These are phyloP conservation scores for Drosophila hamatofila DNA, from an alignment of 2,888 invertebrate genomes.

Conservation along the genomic window DNA sequence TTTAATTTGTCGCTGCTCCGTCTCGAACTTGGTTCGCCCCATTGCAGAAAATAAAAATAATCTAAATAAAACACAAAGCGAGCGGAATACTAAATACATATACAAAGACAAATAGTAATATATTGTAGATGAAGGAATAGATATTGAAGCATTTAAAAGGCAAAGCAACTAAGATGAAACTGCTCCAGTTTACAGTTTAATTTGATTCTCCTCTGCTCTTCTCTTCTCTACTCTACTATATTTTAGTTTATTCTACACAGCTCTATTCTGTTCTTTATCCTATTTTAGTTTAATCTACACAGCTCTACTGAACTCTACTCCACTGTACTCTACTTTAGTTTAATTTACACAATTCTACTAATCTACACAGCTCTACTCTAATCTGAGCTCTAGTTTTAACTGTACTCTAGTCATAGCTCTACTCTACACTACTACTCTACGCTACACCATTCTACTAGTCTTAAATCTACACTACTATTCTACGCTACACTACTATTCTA, in stretches of 20 bases:
- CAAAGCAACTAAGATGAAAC: background rate
- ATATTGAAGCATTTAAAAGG: background rate
- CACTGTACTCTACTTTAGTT: background rate
- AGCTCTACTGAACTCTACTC: background rate
- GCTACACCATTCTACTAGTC: background rate
- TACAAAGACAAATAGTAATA: background rate
- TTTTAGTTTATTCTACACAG: too few species aligned
- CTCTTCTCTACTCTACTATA: background rate
- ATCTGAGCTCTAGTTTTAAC: too few species aligned
- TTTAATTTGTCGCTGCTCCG: constrained; percentile 21
- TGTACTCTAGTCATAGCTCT: background rate
- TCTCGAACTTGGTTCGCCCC: background rate
- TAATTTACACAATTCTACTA: background rate
- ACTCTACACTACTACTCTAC: background rate
- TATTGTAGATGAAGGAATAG: background rate
- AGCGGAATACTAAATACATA: background rate
- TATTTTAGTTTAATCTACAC: too few species aligned
- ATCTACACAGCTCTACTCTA: background rate
- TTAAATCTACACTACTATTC: background rate
- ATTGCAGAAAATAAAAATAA: background rate
- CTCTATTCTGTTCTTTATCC: background rate
- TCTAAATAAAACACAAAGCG: background rate
- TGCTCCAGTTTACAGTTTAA: background rate
- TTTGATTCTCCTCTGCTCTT: background rate
- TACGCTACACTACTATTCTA: background rate